Conservation (phyloP, 2,797 vertebrate genomes). For the Etheostoma perlongum region DNA sequence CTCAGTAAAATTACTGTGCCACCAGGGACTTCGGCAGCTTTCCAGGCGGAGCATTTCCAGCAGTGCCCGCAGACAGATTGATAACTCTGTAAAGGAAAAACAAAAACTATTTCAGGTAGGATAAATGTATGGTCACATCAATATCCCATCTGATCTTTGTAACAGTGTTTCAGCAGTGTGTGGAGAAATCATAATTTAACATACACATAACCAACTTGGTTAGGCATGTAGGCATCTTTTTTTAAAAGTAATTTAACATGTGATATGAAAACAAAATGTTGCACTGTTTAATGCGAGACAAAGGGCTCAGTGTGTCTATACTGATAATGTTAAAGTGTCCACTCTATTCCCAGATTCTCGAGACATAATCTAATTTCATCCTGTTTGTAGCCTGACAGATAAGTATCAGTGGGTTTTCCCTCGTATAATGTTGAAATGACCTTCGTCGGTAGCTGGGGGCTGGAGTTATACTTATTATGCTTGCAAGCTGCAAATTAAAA, state of each 20-base stretch:
- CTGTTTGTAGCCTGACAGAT: constrained; percentile 65
- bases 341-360: constrained; percentile 67
- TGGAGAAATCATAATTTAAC: background rate
- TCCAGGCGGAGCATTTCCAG: constrained; percentile 83
- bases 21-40: constrained; percentile 83
- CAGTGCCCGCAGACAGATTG: constrained; percentile 80
- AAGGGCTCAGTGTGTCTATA: background rate
- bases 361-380: constrained; percentile 50
- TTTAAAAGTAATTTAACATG: background rate
- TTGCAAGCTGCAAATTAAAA: constrained; percentile 51
- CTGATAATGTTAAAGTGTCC: constrained; percentile 47
- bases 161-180: background rate
- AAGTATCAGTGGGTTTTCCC: constrained; percentile 56
- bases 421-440: constrained; percentile 32
- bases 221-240: background rate
- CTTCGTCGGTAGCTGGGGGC: constrained; percentile 13
- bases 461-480: constrained; percentile 58
- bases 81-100: constrained; percentile 84
- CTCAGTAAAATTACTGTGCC: constrained; percentile 1
- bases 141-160: background rate
- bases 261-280: background rate
- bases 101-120: constrained; percentile 91
- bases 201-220: background rate
- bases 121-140: background rate
- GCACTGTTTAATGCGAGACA: constrained; percentile 4